These are phyloP conservation scores for Thunnus maccoyii DNA, from an alignment of 2,113 vertebrate genomes.

Conservation along the genomic window DNA sequence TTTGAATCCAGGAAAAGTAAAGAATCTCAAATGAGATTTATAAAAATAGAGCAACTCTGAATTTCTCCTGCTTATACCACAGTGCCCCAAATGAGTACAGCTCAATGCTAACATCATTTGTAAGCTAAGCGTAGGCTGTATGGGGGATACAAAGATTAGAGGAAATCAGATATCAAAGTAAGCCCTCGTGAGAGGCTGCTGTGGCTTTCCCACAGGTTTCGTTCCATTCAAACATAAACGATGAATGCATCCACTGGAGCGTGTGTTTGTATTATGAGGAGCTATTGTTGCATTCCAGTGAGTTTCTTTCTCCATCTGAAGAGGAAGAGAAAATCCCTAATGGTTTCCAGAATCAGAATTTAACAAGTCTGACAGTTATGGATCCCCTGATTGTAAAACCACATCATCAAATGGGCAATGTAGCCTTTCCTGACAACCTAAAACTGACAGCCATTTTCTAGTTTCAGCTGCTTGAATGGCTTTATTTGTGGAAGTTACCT, in stretches of 20 bases:
- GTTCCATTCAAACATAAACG: constrained; percentile 24
- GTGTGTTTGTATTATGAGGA: constrained; percentile 15
- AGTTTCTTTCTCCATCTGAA: background rate
- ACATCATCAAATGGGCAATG: background rate
- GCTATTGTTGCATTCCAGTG: constrained; percentile 8
- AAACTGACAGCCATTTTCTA: background rate
- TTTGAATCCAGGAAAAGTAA: background rate
- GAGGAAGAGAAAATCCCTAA: constrained; percentile 9
- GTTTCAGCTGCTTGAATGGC: background rate
- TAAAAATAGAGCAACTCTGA: background rate
- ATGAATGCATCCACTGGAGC: constrained; percentile 26
- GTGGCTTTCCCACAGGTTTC: constrained; percentile 16
- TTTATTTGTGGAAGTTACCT: too few species aligned
- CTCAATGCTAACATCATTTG: constrained; percentile 5
- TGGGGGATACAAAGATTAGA: constrained; percentile 11
- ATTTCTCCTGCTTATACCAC: background rate
- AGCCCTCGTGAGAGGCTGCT: background rate
- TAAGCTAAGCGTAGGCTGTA: constrained; percentile 1
- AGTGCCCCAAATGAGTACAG: background rate
- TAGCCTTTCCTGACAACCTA: background rate
- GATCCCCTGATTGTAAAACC: constrained; percentile 14
- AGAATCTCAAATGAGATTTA: too few species aligned
- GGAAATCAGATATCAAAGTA: constrained; percentile 21
- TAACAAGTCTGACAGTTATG: background rate
- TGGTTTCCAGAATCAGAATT: constrained; percentile 6